phyloP scores from a whole-genome alignment of 2,797 vertebrate species.

The Fratercula arctica region DNA sequence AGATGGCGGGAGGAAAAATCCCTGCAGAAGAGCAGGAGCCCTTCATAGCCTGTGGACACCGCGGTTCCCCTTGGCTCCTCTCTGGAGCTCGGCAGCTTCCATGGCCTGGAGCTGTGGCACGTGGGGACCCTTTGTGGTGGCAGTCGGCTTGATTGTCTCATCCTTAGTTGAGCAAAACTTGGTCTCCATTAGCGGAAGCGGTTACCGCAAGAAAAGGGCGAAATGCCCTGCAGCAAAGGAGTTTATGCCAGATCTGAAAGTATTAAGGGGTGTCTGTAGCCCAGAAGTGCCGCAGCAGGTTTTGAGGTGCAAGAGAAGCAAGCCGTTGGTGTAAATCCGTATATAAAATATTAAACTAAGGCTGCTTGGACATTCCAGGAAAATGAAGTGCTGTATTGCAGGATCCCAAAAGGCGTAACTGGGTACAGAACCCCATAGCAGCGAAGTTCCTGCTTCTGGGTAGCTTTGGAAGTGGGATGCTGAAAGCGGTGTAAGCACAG shows the following conservation, averaged over 20 bases:
- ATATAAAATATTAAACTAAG: background rate
- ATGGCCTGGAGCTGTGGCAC: background rate
- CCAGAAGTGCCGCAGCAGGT: background rate
- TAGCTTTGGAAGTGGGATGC: background rate
- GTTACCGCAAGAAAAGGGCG: background rate
- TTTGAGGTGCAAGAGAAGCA: background rate
- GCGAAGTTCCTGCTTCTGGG: background rate
- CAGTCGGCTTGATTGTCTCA: background rate
- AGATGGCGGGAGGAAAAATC: background rate
- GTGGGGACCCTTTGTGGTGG: background rate
- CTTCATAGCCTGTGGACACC: background rate
- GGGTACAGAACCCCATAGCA: rapidly evolving
- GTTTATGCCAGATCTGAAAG: background rate
- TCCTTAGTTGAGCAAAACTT: background rate
- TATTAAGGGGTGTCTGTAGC: background rate
- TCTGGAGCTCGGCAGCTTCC: background rate
- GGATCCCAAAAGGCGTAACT: background rate
- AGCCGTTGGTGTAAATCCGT: background rate
- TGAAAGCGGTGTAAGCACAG: background rate
- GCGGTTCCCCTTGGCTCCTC: background rate
- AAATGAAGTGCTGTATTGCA: background rate
- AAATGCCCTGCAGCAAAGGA: background rate
- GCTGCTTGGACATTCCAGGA: background rate
- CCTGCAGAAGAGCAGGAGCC: background rate
- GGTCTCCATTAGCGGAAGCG: background rate